Base-by-base conservation (phyloP, 1,140 invertebrate genomes). In the Brachionus angularis region DNA sequence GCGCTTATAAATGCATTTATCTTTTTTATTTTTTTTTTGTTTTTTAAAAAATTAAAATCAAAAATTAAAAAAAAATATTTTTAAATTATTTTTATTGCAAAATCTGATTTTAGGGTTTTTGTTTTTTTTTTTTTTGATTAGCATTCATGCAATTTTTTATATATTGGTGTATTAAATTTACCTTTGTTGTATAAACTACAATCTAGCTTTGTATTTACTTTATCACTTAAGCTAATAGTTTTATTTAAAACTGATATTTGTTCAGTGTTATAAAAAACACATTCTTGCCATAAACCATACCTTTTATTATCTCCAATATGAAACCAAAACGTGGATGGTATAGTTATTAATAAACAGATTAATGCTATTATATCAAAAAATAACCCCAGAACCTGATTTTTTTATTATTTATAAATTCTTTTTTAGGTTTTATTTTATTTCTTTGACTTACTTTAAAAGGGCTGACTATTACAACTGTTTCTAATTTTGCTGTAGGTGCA, bases 201-300 rank as follows among this genome's bases (percentile, higher is more conserved):
- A 18, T 18, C 47, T 23, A 64, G 39, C 16, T 46, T 64, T n/a
- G 61, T 64, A 3, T 44, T 3, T 10, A 25, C 25, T 0, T 58
- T 58, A 16, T 16, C 39, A 10, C 39, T 42, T 42, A 16, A 10
- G 39, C 10, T 16, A n/a, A n/a, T n/a, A n/a, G n/a, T n/a, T n/a
- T n/a, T n/a, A n/a, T n/a, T n/a, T n/a, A n/a, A n/a, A n/a, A n/a
- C n/a, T n/a, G n/a, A n/a, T n/a, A n/a, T n/a, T n/a, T 42, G 39
- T 16, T 67, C 10, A 27, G 39, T n/a, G 3, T 44, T 5, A 5
- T 14, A 5, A 8, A 47, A 10, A 18, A 58, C 23, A 34, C 62
- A 67, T 18, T 67, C 62, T 46, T 67, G 47, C 62, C 62, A 67
- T 12, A 67, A 31, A 47, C 62, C 62, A 46, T 67, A 67, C 27